A percentile compares a stretch with the other conserved stretches of the same genome.
phyloP scores from a whole-genome alignment of 2,797 vertebrate genomes.

The Clarias pachynema region DNA sequence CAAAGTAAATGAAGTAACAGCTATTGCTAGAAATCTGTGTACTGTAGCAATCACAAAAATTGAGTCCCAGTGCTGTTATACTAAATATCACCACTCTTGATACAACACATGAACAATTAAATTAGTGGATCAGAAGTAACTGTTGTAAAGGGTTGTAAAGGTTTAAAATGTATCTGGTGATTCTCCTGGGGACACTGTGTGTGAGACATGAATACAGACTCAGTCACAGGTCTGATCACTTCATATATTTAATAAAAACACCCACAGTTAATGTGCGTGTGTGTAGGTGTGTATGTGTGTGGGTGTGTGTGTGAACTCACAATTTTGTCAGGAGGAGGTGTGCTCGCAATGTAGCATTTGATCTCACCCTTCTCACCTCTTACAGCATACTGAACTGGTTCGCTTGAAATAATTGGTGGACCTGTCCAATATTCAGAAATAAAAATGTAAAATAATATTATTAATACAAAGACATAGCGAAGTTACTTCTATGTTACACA shows the following conservation, averaged over 20 bases:
- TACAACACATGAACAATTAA: background rate
- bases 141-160: background rate
- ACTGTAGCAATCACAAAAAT: background rate
- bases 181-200: background rate
- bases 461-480: background rate
- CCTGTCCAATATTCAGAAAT: constrained; percentile 67
- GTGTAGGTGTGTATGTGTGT: background rate
- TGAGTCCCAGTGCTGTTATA: background rate
- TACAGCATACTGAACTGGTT: constrained; percentile 85
- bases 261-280: background rate
- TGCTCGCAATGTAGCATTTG: constrained; percentile 94
- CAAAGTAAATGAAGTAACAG: background rate
- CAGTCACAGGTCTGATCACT: background rate
- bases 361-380: constrained; percentile 89
- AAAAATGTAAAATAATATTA: background rate
- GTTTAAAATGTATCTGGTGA: background rate
- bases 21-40: background rate
- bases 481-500: background rate
- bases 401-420: constrained; percentile 92
- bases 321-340: constrained; percentile 91
- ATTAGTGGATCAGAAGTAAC: background rate
- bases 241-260: background rate
- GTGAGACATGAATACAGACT: background rate
- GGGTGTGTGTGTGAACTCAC: constrained; percentile 75
- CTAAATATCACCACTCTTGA: background rate